Conservation (phyloP, 2,113 vertebrate species). For the Pterophyllum scalare region DNA sequence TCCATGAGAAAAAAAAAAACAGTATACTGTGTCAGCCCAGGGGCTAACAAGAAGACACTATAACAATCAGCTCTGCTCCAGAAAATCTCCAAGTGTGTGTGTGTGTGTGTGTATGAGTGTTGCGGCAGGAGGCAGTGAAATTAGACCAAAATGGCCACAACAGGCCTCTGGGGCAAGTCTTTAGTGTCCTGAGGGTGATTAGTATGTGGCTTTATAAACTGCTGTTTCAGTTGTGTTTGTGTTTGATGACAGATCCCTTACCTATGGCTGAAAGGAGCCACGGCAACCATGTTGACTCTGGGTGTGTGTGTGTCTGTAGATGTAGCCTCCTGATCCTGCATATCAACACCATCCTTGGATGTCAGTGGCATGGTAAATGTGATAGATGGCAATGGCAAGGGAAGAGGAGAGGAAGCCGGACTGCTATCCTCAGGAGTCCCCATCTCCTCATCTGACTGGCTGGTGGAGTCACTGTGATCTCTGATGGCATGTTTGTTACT, state of each 20-base stretch:
- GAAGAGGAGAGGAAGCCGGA: constrained; percentile 58
- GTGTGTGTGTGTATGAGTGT: background rate
- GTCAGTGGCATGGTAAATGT: constrained; percentile 16
- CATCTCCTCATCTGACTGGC: constrained; percentile 84
- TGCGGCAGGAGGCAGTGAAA: constrained; percentile 8
- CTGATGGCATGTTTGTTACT: constrained; percentile 1
- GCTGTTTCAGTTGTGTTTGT: background rate
- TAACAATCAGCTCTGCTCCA: constrained; percentile 63
- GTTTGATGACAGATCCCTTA: constrained; percentile 17
- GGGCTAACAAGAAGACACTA: constrained; percentile 31
- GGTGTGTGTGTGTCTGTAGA: constrained; percentile 44
- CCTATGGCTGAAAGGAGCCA: constrained; percentile 82
- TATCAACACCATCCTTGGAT: background rate
- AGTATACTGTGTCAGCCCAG: constrained; percentile 14
- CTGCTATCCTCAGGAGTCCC: constrained; percentile 77
- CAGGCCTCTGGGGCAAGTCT: constrained; percentile 15
- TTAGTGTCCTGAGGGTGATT: background rate
- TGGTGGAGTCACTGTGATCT: constrained; percentile 53
- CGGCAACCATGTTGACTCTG: constrained; percentile 79
- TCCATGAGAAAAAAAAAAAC: background rate
- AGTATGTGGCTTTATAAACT: background rate
- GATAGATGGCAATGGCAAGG: constrained; percentile 16
- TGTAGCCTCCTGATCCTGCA: constrained; percentile 21
- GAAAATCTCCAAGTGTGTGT: constrained; percentile 38
- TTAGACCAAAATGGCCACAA: constrained; percentile 15